Evolutionary conservation across 2,888 invertebrate genomes (phyloP).

Genomic region (Ganaspis brasiliensis): DNA sequence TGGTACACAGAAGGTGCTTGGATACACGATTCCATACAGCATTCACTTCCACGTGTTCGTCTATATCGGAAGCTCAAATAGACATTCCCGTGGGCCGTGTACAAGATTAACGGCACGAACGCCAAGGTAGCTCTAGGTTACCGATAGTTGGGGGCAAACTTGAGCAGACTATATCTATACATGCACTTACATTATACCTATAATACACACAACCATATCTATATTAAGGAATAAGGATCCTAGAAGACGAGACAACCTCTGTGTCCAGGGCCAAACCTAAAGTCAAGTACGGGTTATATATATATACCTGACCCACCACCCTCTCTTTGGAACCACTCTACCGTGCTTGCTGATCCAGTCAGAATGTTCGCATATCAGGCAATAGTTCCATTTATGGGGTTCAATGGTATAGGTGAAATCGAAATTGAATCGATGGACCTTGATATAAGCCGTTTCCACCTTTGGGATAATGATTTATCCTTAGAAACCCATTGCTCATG

Average conservation of each 20-base stretch:
- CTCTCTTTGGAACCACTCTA: conserved; percentile 7
- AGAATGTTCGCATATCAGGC: conserved; percentile 3
- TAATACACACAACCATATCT: not conserved
- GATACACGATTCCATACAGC: conserved; percentile 22
- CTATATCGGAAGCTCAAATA: conserved; percentile 49
- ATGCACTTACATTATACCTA: not conserved
- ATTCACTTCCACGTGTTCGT: conserved; percentile 26
- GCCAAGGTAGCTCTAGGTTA: conserved; percentile 43
- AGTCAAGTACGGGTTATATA: conserved; percentile 34
- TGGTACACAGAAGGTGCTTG: conserved; percentile 25
- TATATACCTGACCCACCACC: conserved; percentile 37
- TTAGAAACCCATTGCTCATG: too few species aligned
- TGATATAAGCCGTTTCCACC: conserved; percentile 14
- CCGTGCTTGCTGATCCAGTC: conserved; percentile 39
- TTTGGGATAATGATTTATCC: not conserved
- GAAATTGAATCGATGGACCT: conserved; percentile 47
- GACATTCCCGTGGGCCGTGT: conserved; percentile 46
- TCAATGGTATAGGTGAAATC: conserved; percentile 30
- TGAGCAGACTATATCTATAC: not conserved
- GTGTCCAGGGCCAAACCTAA: conserved; percentile 1
- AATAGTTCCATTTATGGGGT: conserved; percentile 42
- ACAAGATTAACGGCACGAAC: conserved; percentile 48
- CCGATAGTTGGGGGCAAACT: conserved; percentile 22
- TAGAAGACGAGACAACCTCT: conserved; percentile 5
- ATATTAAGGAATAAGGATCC: conserved; percentile 17